Evolutionary conservation across 2,888 invertebrate species (phyloP).

Genomic region (Platycheirus albimanus): DNA sequence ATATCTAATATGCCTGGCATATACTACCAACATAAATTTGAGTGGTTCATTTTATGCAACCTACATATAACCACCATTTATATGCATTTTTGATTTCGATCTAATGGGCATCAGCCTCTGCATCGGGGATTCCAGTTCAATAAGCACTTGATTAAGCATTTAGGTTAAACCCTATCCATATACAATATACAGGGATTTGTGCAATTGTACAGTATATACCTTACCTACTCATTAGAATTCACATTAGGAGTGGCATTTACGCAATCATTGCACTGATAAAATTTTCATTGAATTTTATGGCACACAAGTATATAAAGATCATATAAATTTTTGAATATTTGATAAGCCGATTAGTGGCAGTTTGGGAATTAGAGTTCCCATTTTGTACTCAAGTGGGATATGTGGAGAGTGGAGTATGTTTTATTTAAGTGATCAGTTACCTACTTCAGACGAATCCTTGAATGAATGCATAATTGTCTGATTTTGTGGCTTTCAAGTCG

Average conservation of each 20-base stretch:
- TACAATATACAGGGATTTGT: too few relatives aligned
- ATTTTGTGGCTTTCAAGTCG: too few relatives aligned
- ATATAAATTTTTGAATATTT: neutral
- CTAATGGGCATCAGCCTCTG: conserved; percentile 24
- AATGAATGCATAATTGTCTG: too few relatives aligned
- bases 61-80: conserved; percentile 4
- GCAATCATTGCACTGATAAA: conserved; percentile 6
- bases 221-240: neutral
- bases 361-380: neutral
- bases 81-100: conserved; percentile 27
- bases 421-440: too few relatives aligned
- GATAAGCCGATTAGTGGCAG: neutral
- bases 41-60: conserved; percentile 23
- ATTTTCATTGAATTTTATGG: conserved; percentile 10
- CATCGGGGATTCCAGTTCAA: conserved; percentile 26
- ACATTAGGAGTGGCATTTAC: neutral
- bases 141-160: conserved; percentile 24
- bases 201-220: neutral
- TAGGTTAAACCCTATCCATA: conserved; percentile 17
- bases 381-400: too few relatives aligned
- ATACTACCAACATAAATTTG: neutral
- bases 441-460: too few relatives aligned
- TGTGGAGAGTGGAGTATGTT: too few relatives aligned
- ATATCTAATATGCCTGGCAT: conserved; percentile 11
- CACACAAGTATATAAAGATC: neutral